Percentiles rank a stretch among this genome's conserved stretches.
Evolutionary conservation across 2,113 vertebrate genomes (phyloP).

Genomic region (Pterocles orientalis): DNA sequence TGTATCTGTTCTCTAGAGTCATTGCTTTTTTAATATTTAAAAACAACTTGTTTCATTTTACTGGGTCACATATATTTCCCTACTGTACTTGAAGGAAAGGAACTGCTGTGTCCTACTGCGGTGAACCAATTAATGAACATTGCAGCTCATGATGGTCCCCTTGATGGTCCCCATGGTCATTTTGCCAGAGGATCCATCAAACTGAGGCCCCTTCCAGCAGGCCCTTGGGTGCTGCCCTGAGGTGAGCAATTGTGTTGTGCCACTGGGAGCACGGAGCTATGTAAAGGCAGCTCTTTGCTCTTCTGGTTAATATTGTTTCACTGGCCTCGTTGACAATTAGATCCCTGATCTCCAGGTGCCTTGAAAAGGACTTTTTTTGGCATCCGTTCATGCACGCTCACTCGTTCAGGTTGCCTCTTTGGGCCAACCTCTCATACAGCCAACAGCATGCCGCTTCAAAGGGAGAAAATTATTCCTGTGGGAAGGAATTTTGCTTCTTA

Average conservation of each 20-base stretch:
- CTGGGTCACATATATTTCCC: constrained; percentile 19
- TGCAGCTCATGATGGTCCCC: neutral
- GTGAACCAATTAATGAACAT: neutral
- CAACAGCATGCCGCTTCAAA: neutral
- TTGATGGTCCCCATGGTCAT: neutral
- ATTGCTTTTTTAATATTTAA: constrained; percentile 25
- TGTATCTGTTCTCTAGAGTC: neutral
- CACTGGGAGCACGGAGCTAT: neutral
- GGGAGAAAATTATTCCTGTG: neutral
- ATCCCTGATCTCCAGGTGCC: neutral
- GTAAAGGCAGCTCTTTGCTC: neutral
- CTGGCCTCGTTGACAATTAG: neutral
- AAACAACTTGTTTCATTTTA: constrained; percentile 7
- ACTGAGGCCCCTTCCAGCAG: neutral
- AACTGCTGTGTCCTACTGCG: neutral
- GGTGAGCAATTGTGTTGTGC: neutral
- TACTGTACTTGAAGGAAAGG: neutral
- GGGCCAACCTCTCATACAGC: neutral
- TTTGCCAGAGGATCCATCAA: neutral
- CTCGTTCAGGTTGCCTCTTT: neutral
- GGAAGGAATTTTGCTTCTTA: neutral
- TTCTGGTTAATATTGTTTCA: neutral
- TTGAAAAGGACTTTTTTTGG: neutral
- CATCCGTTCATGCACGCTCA: neutral
- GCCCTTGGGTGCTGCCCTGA: neutral